A percentile compares a stretch with the other conserved stretches of the same genome.
These are phyloP conservation scores for Nerophis lumbriciformis DNA, from an alignment of 2,113 vertebrate species.

Conservation along the genomic window DNA sequence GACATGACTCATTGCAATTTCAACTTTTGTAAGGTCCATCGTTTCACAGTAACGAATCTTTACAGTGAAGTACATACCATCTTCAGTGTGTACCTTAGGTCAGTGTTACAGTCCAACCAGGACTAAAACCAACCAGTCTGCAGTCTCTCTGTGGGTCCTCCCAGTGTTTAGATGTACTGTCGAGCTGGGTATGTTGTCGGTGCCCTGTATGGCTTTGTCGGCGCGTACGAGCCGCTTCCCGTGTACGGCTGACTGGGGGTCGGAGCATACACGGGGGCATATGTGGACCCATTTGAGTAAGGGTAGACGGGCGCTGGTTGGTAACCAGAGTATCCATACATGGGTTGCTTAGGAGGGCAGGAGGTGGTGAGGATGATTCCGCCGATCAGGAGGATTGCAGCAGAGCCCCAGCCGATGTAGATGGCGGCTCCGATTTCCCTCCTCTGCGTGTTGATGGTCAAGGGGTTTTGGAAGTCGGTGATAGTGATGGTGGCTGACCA, in stretches of 20 bases:
- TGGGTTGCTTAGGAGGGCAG: conserved; percentile 58
- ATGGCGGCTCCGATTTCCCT: conserved; percentile 70
- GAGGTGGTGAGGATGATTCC: conserved; percentile 69
- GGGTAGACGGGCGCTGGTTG: conserved; percentile 37
- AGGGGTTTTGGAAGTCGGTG: conserved; percentile 56
- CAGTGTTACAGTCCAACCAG: neutral
- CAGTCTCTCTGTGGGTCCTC: conserved; percentile 1
- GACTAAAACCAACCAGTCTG: neutral
- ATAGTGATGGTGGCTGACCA: conserved; percentile 71
- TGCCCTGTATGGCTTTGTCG: conserved; percentile 51
- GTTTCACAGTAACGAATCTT: neutral
- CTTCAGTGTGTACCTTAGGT: neutral
- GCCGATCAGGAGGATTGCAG: conserved; percentile 59
- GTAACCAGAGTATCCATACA: conserved; percentile 47
- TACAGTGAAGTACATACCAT: conserved; percentile 4
- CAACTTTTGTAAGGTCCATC: too few species aligned
- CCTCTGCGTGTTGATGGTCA: conserved; percentile 49
- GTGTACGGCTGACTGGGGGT: conserved; percentile 48
- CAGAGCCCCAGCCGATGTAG: conserved; percentile 71
- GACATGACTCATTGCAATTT: neutral
- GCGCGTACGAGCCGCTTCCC: conserved; percentile 33
- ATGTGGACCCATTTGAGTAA: conserved; percentile 37
- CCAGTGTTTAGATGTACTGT: conserved; percentile 41
- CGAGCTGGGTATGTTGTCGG: conserved; percentile 41
- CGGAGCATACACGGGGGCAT: conserved; percentile 52